Evolutionary conservation across 92 coral and sea anemone genomes (phyloP).

Genomic region (Ricordea florida): DNA sequence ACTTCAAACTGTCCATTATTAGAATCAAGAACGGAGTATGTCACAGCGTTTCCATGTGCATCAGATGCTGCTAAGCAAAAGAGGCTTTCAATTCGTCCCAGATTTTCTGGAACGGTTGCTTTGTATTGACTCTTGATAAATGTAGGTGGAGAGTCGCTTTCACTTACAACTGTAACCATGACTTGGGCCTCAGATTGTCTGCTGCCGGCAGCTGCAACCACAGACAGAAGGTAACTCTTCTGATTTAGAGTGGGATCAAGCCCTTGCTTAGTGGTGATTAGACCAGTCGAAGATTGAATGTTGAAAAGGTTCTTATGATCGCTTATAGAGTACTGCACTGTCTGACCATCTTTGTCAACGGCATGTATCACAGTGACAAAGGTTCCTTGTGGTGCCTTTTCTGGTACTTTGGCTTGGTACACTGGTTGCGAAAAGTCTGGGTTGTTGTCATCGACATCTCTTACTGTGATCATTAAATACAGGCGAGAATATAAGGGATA

Average conservation of each 20-base stretch:
- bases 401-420: slow-evolving; percentile 72
- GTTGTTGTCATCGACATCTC: slow-evolving; percentile 61
- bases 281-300: slow-evolving; percentile 66
- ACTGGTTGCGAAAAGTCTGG: slow-evolving; percentile 79
- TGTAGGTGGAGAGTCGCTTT: slow-evolving; percentile 70
- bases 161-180: slow-evolving; percentile 70
- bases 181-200: slow-evolving; percentile 60
- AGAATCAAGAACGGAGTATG: slow-evolving; percentile 58
- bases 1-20: slow-evolving; percentile 54
- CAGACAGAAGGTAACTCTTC: slow-evolving; percentile 48
- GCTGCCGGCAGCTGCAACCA: slow-evolving; percentile 33
- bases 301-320: slow-evolving; percentile 30
- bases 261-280: slow-evolving; percentile 46
- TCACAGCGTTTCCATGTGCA: slow-evolving; percentile 42
- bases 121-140: slow-evolving; percentile 56
- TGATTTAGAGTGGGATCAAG: slow-evolving; percentile 56
- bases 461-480: slow-evolving; percentile 59
- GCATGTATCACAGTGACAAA: slow-evolving; percentile 79
- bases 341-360: slow-evolving; percentile 51
- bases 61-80: slow-evolving; percentile 82
- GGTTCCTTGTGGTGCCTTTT: slow-evolving; percentile 47
- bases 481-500: slow-evolving; percentile 64
- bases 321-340: slow-evolving; percentile 39
- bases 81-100: slow-evolving; percentile 58
- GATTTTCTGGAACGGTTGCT: slow-evolving; percentile 73